A percentile compares a stretch with the other conserved stretches of the same genome.
Conservation (phyloP, 2,797 vertebrate species). For the Gambusia yucatana region DNA sequence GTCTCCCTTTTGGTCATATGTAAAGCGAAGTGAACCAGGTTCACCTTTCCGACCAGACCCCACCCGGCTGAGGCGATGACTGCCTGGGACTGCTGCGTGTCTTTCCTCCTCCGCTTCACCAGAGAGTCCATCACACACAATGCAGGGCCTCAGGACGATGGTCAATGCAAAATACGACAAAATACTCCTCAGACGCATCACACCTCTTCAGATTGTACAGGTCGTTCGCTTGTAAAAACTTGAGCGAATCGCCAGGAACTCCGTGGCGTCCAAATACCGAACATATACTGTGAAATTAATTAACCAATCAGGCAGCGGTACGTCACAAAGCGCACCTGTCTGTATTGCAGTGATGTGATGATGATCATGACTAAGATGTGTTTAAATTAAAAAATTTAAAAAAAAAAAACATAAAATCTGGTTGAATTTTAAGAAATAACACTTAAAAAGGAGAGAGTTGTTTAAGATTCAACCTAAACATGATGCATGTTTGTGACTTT, state of each 20-base stretch:
- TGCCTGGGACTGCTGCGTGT: neutral
- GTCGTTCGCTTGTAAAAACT: neutral
- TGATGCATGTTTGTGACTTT: neutral
- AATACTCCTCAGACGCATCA: conserved; percentile 14
- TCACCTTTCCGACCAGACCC: neutral
- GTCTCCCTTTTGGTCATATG: neutral
- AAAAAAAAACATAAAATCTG: neutral
- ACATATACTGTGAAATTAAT: conserved; percentile 18
- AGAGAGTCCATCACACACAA: conserved; percentile 14
- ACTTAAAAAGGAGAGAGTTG: neutral
- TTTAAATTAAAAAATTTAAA: neutral
- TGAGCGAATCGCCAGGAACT: neutral
- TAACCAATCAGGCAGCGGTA: conserved; percentile 25
- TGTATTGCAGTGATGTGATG: neutral
- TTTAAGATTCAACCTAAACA: neutral
- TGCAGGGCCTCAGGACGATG: neutral
- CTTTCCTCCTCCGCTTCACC: neutral
- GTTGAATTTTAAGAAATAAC: neutral
- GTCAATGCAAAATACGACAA: neutral
- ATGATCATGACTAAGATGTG: neutral
- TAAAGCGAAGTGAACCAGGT: conserved; percentile 28
- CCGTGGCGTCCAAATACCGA: fast-evolving
- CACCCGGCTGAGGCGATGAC: neutral
- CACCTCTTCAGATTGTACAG: neutral
- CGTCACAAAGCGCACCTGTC: conserved; percentile 20